phyloP scores from a whole-genome alignment of 2,888 invertebrate genomes.

The Eupeodes luniger region DNA sequence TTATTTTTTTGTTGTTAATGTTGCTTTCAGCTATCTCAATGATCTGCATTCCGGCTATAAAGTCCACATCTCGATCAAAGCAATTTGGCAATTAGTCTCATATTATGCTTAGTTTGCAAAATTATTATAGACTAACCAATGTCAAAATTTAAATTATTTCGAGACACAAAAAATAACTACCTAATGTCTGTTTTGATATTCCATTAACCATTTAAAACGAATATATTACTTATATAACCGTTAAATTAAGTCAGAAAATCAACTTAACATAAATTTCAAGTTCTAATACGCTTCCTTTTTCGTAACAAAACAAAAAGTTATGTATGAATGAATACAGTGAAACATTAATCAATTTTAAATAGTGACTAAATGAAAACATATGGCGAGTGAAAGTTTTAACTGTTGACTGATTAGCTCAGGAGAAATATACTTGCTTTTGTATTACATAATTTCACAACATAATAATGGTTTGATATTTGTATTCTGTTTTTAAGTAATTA shows the following conservation, averaged over 20 bases:
- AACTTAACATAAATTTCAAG: background rate
- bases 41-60: constrained; percentile 29
- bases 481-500: constrained; percentile 46
- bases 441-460: constrained; percentile 52
- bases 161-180: background rate
- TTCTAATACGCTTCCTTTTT: constrained; percentile 11
- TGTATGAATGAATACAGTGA: constrained; percentile 39
- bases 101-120: constrained; percentile 44
- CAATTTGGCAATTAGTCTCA: constrained; percentile 32
- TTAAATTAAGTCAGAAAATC: background rate
- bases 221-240: background rate
- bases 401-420: constrained; percentile 48
- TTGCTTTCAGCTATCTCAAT: constrained; percentile 29
- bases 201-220: background rate
- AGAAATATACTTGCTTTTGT: constrained; percentile 32
- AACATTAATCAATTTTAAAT: constrained; percentile 55
- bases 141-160: background rate
- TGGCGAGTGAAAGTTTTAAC: constrained; percentile 62
- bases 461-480: constrained; percentile 50
- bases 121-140: background rate
- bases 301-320: constrained; percentile 19
- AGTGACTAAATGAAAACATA: constrained; percentile 40
- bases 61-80: constrained; percentile 23
- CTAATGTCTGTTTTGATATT: background rate
- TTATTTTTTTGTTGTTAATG: constrained; percentile 23